These are phyloP conservation scores for Nymphalis urticae DNA, from an alignment of 2,888 invertebrate species.

Conservation along the genomic window DNA sequence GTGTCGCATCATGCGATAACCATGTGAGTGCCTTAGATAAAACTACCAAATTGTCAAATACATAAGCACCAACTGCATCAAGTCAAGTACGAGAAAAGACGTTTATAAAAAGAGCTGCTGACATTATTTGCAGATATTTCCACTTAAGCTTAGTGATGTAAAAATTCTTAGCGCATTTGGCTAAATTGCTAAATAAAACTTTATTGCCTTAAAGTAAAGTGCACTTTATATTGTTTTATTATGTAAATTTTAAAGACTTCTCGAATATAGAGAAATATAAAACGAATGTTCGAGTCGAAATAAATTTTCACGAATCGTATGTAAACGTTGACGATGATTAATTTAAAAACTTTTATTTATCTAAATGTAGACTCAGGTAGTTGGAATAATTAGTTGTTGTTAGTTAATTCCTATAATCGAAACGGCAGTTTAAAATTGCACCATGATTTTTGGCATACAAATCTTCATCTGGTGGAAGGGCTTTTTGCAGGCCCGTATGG, in stretches of 20 bases:
- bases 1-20: not conserved
- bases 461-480: too few relatives aligned
- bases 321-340: not conserved
- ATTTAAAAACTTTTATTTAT: not conserved
- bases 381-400: too few relatives aligned
- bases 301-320: not conserved
- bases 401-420: too few relatives aligned
- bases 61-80: not conserved
- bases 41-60: not conserved
- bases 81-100: not conserved
- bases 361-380: too few relatives aligned
- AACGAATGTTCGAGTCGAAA: not conserved
- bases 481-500: too few relatives aligned
- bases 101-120: slow-evolving; percentile 7
- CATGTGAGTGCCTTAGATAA: not conserved
- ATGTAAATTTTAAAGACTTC: slow-evolving; percentile 5
- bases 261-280: not conserved
- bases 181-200: slow-evolving; percentile 12
- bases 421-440: too few relatives aligned
- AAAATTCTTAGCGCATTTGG: slow-evolving; percentile 15
- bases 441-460: too few relatives aligned
- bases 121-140: slow-evolving; percentile 17
- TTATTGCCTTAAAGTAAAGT: not conserved
- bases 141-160: slow-evolving; percentile 21
- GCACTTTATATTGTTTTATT: slow-evolving; percentile 6